Conservation (phyloP, 2,888 invertebrate species). For the Ormyrus pomaceus region DNA sequence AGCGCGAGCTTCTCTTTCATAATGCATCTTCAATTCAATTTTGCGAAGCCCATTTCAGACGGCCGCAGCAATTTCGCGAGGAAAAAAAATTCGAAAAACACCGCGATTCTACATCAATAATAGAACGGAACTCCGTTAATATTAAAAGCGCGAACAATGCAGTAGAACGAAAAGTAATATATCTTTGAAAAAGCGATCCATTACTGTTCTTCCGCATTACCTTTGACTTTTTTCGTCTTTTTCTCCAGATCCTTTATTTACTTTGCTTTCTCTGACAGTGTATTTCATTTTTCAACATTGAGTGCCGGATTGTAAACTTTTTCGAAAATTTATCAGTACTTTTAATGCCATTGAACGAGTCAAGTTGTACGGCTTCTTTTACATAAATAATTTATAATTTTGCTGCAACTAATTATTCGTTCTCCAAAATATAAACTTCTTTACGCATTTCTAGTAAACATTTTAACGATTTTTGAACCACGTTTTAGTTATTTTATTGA, state of each 20-base stretch:
- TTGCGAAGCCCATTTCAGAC: background rate
- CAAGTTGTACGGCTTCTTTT: too few relatives aligned
- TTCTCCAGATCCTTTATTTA: background rate
- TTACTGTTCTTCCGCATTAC: constrained; percentile 12
- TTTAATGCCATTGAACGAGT: too few relatives aligned
- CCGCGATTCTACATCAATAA: constrained; percentile 16
- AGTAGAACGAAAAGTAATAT: constrained; percentile 23
- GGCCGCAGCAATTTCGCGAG: background rate
- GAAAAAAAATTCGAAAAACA: constrained; percentile 10
- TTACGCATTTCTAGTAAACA: too few relatives aligned
- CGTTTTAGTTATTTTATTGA: too few relatives aligned
- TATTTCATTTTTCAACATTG: constrained; percentile 1
- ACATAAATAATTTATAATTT: too few relatives aligned
- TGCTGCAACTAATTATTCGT: too few relatives aligned
- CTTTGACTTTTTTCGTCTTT: background rate
- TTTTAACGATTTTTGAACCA: too few relatives aligned
- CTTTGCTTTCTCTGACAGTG: background rate
- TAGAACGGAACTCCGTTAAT: constrained; percentile 15
- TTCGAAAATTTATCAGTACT: too few relatives aligned
- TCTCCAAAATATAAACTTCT: too few relatives aligned
- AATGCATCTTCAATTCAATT: constrained; percentile 39
- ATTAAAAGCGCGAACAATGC: constrained; percentile 7
- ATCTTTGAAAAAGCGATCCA: constrained; percentile 25
- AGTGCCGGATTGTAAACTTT: background rate
- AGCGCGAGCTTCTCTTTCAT: constrained; percentile 12